These are phyloP conservation scores for Clarias laeviceps DNA, from an alignment of 2,797 vertebrate genomes.

Conservation along the genomic window DNA sequence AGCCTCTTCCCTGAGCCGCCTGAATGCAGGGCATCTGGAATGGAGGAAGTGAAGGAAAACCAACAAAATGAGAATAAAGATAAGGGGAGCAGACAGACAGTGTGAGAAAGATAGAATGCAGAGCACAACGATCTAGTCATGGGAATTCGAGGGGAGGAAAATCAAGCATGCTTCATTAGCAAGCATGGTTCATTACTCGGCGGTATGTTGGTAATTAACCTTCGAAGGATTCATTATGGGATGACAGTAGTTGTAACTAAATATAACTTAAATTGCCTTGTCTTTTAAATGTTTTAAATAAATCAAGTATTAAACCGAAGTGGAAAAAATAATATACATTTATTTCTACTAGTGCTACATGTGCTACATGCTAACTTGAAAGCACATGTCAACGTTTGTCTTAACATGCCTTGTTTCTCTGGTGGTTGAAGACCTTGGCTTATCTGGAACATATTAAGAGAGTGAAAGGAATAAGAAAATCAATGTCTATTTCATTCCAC, in stretches of 20 bases:
- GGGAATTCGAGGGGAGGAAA: conserved; percentile 25
- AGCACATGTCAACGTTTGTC: conserved; percentile 32
- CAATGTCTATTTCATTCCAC: conserved; percentile 65
- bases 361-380: conserved; percentile 19
- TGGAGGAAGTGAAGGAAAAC: conserved; percentile 37
- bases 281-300: conserved; percentile 19
- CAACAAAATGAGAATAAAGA: conserved; percentile 10
- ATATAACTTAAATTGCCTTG: conserved; percentile 39
- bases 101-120: neutral
- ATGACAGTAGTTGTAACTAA: conserved; percentile 42
- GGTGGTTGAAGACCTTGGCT: neutral
- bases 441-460: conserved; percentile 1
- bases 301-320: conserved; percentile 27
- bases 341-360: conserved; percentile 22
- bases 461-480: conserved; percentile 48
- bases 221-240: conserved; percentile 50
- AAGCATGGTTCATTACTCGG: conserved; percentile 37
- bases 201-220: conserved; percentile 49
- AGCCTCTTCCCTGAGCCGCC: conserved; percentile 80
- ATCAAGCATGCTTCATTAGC: conserved; percentile 23
- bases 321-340: conserved; percentile 33
- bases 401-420: conserved; percentile 15
- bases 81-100: conserved; percentile 5
- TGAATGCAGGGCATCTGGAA: conserved; percentile 85
- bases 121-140: conserved; percentile 3